Conservation (phyloP, 1,140 invertebrate genomes). For the Lasioglossum albipes region DNA sequence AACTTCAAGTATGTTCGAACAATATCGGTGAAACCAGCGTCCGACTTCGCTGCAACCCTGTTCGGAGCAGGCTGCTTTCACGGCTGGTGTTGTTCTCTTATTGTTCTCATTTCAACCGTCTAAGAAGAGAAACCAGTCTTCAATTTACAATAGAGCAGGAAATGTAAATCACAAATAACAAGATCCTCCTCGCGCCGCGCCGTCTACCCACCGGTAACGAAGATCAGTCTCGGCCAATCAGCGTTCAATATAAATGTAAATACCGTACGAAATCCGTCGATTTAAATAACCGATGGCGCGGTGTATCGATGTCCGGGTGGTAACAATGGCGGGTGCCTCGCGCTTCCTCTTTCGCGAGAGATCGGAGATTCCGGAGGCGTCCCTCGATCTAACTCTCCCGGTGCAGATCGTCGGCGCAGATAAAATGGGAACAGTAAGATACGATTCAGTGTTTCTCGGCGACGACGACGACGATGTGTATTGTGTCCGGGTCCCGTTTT, state of each 20-base stretch:
- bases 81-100: background rate
- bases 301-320: background rate
- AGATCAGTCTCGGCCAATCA: background rate
- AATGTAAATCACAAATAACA: background rate
- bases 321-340: background rate
- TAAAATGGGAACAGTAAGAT: background rate
- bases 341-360: conserved; percentile 3
- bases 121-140: background rate
- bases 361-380: background rate
- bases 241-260: conserved; percentile 3
- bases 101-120: background rate
- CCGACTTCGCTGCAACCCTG: too few relatives aligned
- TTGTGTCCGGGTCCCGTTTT: conserved; percentile 31
- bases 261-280: background rate
- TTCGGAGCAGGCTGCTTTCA: too few relatives aligned
- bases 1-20: too few relatives aligned
- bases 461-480: background rate
- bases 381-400: background rate
- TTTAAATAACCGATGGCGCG: background rate
- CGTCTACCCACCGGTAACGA: background rate
- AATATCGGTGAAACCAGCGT: too few relatives aligned
- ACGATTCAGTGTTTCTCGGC: conserved; percentile 3
- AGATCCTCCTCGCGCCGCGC: background rate
- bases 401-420: background rate
- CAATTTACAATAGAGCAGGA: background rate